Base-by-base conservation (phyloP, 2,797 vertebrate species). In the Acipenser ruthenus region DNA sequence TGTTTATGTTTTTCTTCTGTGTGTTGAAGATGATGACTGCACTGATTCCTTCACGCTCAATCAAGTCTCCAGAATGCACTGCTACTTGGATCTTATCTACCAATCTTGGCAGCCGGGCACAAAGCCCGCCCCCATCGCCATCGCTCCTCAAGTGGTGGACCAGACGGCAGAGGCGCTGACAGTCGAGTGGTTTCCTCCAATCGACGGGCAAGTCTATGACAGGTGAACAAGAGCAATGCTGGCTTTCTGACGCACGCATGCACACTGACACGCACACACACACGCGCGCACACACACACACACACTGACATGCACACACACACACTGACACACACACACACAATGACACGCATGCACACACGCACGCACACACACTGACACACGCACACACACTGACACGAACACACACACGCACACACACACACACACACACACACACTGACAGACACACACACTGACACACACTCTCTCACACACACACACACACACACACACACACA, bases 31-130 rank as follows among this genome's bases (percentile, higher is more conserved):
- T 0, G 97, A 99, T 23, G 91, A 93, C 83, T 99, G 97, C 76
- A 98, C 95, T 0, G 82, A 98, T 83, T 97, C 95, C 74, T 99
- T 99, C 87, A 99, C 96, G 0, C 88, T 93, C 76, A 99, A 99
- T 87, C 97, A 99, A 81, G 93, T 98, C 64, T 94, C 96, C 23
- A 90, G 96, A 78, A 99, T 99, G 97, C 97, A 99, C 79, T 99
- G 96, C 78, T 99, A 99, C 88, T 78, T 99, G 85, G 96, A 99
- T 77, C 89, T 99, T 0, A 86, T 96, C 69, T 99, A 98, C 79
- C 95, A 96, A 82, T 88, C 89, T 66, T 99, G 97, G 97, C 95
- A 96, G 77, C 89, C 90, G 0, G 79, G 68, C 37, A 89, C 87
- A 75, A 96, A 93, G 78, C 94, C 95, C 0, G 91, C 93, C 8